These are phyloP conservation scores for Drosophila nr. fundita DNA, from an alignment of 2,888 invertebrate genomes.

Conservation along the genomic window DNA sequence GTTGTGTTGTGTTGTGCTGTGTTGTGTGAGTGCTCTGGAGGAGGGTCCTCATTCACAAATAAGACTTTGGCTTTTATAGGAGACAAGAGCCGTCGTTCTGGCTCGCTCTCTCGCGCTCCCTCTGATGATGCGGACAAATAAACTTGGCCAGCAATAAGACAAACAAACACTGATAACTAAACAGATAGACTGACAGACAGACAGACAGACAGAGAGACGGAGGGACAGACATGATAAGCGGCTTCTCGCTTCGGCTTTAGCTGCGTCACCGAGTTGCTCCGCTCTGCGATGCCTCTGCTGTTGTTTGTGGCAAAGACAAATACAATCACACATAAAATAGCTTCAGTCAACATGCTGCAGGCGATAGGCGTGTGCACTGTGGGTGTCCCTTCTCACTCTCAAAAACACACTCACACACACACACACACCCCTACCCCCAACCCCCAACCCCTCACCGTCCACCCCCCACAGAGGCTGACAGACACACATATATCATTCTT, in stretches of 20 bases:
- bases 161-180: constrained; percentile 33
- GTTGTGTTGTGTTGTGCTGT: background rate
- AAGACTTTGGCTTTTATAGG: constrained; percentile 46
- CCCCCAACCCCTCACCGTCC: background rate
- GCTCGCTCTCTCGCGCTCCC: constrained; percentile 3
- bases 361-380: constrained; percentile 7
- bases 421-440: background rate
- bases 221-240: constrained; percentile 43
- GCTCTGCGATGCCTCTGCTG: constrained; percentile 15
- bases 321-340: constrained; percentile 64
- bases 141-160: constrained; percentile 51
- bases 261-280: constrained; percentile 1
- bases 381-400: background rate
- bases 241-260: constrained; percentile 17
- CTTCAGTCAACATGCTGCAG: constrained; percentile 42
- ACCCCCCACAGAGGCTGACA: background rate
- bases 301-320: constrained; percentile 64
- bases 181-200: constrained; percentile 5
- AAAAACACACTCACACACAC: background rate
- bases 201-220: constrained; percentile 6
- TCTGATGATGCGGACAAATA: constrained; percentile 44
- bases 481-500: constrained; percentile 16
- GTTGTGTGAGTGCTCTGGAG: background rate
- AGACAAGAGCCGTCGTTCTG: constrained; percentile 11
- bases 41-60: constrained; percentile 32